phyloP scores from a whole-genome alignment of 2,797 vertebrate genomes.

The Okamejei kenojei region DNA sequence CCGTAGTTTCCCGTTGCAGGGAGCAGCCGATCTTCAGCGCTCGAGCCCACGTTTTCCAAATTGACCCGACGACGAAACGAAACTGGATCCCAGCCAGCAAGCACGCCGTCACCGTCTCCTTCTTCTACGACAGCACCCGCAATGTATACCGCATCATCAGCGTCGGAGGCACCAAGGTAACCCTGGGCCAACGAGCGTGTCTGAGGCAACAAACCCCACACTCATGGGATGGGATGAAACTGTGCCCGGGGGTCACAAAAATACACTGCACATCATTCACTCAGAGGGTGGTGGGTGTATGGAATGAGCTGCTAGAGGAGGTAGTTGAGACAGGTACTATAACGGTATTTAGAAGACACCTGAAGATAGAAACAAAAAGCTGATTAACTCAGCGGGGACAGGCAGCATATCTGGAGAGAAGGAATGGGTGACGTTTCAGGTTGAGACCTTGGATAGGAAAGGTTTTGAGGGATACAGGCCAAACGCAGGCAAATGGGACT shows the following conservation, averaged over 20 bases:
- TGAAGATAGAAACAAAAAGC: no score
- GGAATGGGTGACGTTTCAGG: no score
- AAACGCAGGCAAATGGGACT: no score
- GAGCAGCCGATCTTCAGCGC: slow-evolving; percentile 93
- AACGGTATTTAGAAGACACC: no score
- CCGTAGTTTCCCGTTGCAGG: slow-evolving; percentile 51
- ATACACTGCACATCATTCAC: no score
- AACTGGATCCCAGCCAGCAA: slow-evolving; percentile 95
- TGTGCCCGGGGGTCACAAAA: not conserved
- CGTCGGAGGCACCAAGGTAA: slow-evolving; percentile 87
- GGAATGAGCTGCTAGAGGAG: no score
- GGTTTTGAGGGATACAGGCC: no score
- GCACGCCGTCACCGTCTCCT: slow-evolving; percentile 85
- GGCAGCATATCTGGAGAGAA: no score
- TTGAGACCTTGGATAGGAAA: no score
- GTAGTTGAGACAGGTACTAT: no score
- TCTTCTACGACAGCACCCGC: slow-evolving; percentile 84
- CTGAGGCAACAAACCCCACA: not conserved
- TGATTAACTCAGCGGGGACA: no score
- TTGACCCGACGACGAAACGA: slow-evolving; percentile 85
- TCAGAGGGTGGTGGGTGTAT: no score
- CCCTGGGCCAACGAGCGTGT: not conserved
- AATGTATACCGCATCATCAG: slow-evolving; percentile 93
- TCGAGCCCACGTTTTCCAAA: slow-evolving; percentile 93
- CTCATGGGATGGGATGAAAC: not conserved